Base-by-base conservation (phyloP, 2,888 invertebrate species). In the Gandaritis pyraliata region DNA sequence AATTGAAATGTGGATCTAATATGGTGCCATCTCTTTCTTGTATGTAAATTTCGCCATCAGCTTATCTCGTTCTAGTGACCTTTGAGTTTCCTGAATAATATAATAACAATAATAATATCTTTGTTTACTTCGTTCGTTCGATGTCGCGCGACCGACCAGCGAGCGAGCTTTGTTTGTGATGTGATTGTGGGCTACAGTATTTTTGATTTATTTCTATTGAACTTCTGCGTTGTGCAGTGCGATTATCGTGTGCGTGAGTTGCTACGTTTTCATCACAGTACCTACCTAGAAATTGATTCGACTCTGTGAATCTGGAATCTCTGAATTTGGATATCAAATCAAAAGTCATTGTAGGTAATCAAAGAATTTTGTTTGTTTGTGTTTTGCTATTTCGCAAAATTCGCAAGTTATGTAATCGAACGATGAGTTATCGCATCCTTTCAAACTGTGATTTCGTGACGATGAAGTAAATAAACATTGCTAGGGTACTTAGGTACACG, bases 261-360 rank as follows among this genome's bases (percentile, higher is more conserved):
- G 47, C 16, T 53, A 68, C 30, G 13, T 54, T 53, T 46, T 45
- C 39, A 61, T 16, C 2, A 15, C 41, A 43, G 52, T 61, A 43
- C 36, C 54, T 61, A 43, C 36, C 54, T 30, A 39, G 47, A 54
- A 43, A 36, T 51, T 58, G 45, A 23, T 16, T 45, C 15, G 11
- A 12, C 46, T 8, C 16, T 8, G 33, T 29, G 8, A 53, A 50
- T 49, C 43, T 58, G 36, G 55, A 61, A 23, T 38, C 45, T 43
- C 3, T 6, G 38, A n/a, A 33, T 29, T 0, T 2, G 38, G 1
- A 15, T 15, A 43, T 58, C 55, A 62, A 64, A 87, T 80, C 83
- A 82, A 89, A 86, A 90, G 87, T 90, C 87, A 89, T 90, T 87
- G 90, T 89, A n/a, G n/a, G n/a, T n/a, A 87, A 78, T 83, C 82